Percentiles rank a stretch among this genome's conserved stretches.
These are phyloP conservation scores for Philopedon plagiatum DNA, from an alignment of 2,888 invertebrate species.

Conservation along the genomic window DNA sequence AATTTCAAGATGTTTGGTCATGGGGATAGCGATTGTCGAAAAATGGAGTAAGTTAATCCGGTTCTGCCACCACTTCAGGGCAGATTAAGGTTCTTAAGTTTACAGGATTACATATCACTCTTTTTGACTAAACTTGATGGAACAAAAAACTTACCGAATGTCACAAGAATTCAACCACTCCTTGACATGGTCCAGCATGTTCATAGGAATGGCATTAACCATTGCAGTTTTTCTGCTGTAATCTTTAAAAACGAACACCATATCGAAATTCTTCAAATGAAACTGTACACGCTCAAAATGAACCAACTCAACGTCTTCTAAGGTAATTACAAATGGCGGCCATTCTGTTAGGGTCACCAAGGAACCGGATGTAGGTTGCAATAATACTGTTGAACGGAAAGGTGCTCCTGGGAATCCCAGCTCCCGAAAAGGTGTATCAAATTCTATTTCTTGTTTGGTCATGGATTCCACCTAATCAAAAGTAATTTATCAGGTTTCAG, in stretches of 20 bases:
- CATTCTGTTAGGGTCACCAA: constrained; percentile 98
- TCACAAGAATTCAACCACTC: constrained; percentile 90
- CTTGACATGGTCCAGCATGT: constrained; percentile 98
- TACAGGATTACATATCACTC: too few relatives aligned
- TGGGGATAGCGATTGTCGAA: too few relatives aligned
- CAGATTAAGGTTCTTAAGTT: too few relatives aligned
- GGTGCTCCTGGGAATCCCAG: constrained; percentile 98
- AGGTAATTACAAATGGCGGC: constrained; percentile 98
- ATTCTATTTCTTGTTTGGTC: constrained; percentile 98
- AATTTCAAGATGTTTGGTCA: too few relatives aligned
- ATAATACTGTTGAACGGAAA: constrained; percentile 93
- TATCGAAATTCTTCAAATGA: constrained; percentile 99
- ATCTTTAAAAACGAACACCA: constrained; percentile 99
- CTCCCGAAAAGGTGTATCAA: constrained; percentile 98
- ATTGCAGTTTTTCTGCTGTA: constrained; percentile 94
- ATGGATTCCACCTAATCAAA: constrained; percentile 81
- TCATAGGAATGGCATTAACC: constrained; percentile 99
- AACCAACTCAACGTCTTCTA: constrained; percentile 97
- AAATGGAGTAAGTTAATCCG: too few relatives aligned
- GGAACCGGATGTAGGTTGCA: constrained; percentile 98
- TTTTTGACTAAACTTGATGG: background rate
- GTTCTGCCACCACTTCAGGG: too few relatives aligned
- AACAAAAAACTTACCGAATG: constrained; percentile 71
- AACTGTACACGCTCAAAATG: constrained; percentile 99
- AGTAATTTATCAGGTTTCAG: background rate